Percentiles rank a stretch among this genome's conserved stretches.
These are phyloP conservation scores for Tenualosa ilisha DNA, from an alignment of 2,797 vertebrate species.

Conservation along the genomic window DNA sequence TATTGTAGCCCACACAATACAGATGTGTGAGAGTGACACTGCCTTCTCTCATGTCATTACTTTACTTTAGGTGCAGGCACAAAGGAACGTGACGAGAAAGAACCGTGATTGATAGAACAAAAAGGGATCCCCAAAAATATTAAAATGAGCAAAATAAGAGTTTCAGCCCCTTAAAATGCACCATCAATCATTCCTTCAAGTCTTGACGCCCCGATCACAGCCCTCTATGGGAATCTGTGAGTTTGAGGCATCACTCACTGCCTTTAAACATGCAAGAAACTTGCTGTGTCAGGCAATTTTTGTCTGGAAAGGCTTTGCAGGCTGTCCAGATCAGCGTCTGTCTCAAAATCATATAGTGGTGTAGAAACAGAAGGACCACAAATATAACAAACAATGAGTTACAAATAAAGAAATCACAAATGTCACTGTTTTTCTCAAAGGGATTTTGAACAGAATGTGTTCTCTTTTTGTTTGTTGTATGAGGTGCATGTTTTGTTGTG, in stretches of 20 bases:
- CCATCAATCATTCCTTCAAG: constrained; percentile 68
- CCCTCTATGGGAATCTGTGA: constrained; percentile 56
- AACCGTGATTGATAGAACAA: constrained; percentile 53
- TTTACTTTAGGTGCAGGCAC: constrained; percentile 62
- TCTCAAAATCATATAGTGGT: background rate
- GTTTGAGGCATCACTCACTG: constrained; percentile 59
- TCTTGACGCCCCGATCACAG: constrained; percentile 39
- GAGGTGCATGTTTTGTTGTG: background rate
- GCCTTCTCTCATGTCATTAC: constrained; percentile 68
- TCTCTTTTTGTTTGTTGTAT: background rate
- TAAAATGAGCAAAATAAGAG: constrained; percentile 56
- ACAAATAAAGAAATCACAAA: constrained; percentile 13
- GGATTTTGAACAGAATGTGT: background rate
- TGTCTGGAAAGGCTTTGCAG: background rate
- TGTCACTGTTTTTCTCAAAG: background rate
- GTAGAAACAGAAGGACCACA: background rate
- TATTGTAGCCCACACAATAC: constrained; percentile 72
- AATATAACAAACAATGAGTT: background rate
- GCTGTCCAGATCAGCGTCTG: background rate
- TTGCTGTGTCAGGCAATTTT: constrained; percentile 39
- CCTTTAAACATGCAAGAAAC: constrained; percentile 44
- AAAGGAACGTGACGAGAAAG: constrained; percentile 63
- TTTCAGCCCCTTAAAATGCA: constrained; percentile 58
- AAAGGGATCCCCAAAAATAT: constrained; percentile 58
- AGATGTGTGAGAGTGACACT: constrained; percentile 58